phyloP scores from a whole-genome alignment of 2,113 vertebrate species.

The Athene noctua region DNA sequence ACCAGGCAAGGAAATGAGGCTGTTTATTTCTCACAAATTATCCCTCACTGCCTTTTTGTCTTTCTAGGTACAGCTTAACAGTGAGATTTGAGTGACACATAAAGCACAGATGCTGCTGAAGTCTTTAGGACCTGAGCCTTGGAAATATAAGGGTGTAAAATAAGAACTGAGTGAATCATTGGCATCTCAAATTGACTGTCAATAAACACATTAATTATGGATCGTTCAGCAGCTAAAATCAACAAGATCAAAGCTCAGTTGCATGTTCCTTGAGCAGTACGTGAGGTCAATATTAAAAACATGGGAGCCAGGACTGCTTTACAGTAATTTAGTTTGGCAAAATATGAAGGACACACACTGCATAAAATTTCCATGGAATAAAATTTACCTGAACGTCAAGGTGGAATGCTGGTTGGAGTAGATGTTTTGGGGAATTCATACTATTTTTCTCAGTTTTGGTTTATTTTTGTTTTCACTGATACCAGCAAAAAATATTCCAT shows the following conservation, averaged over 20 bases:
- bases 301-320: not conserved
- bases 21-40: not conserved
- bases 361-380: not conserved
- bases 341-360: not conserved
- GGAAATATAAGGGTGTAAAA: not conserved
- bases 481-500: not conserved
- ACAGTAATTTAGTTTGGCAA: not conserved
- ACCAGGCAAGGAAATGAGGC: not conserved
- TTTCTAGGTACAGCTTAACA: not conserved
- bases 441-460: not conserved
- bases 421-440: not conserved
- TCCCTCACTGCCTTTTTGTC: not conserved
- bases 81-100: not conserved
- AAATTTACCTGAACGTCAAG: not conserved
- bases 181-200: not conserved
- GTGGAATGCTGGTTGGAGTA: not conserved
- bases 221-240: not conserved
- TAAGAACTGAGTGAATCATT: not conserved
- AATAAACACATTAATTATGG: not conserved
- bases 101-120: not conserved
- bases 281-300: not conserved
- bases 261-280: not conserved
- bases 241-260: not conserved
- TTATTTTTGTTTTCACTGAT: not conserved
- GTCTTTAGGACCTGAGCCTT: not conserved